These are phyloP conservation scores for Lycodopsis pacificus DNA, from an alignment of 2,797 vertebrate genomes.

Conservation along the genomic window DNA sequence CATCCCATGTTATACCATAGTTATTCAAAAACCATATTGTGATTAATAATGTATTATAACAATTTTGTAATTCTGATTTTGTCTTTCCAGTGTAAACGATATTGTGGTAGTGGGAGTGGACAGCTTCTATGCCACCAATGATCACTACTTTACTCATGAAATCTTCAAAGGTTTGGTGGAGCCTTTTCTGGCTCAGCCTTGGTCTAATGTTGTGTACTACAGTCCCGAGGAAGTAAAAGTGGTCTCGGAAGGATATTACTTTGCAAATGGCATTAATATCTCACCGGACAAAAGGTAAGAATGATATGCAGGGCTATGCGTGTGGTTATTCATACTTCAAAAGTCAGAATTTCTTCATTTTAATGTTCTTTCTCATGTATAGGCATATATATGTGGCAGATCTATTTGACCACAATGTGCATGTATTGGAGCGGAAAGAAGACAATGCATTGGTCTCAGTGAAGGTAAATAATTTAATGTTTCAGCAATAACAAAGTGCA, in stretches of 20 bases:
- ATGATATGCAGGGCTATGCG: rapidly evolving
- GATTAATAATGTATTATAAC: neutral
- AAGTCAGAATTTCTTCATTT: neutral
- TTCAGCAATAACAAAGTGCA: neutral
- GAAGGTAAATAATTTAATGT: conserved; percentile 72
- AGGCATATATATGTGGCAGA: conserved; percentile 83
- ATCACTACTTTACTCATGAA: conserved; percentile 85
- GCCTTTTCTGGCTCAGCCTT: conserved; percentile 79
- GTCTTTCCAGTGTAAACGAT: conserved; percentile 89
- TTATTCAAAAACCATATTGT: neutral
- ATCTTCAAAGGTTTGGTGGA: conserved; percentile 74
- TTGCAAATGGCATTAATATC: conserved; percentile 91
- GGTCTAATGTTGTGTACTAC: conserved; percentile 91
- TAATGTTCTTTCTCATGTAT: conserved; percentile 12
- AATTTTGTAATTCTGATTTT: neutral
- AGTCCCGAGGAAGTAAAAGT: conserved; percentile 89
- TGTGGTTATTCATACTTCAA: neutral
- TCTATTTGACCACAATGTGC: conserved; percentile 72
- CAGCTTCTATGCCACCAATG: conserved; percentile 94
- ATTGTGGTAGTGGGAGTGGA: conserved; percentile 89
- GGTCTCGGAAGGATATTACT: conserved; percentile 87
- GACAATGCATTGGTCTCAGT: conserved; percentile 69
- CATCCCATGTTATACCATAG: neutral
- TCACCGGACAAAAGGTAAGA: conserved; percentile 90
- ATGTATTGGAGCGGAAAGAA: conserved; percentile 78